phyloP scores from a whole-genome alignment of 1,140 invertebrate species.

The Chelonus insularis region DNA sequence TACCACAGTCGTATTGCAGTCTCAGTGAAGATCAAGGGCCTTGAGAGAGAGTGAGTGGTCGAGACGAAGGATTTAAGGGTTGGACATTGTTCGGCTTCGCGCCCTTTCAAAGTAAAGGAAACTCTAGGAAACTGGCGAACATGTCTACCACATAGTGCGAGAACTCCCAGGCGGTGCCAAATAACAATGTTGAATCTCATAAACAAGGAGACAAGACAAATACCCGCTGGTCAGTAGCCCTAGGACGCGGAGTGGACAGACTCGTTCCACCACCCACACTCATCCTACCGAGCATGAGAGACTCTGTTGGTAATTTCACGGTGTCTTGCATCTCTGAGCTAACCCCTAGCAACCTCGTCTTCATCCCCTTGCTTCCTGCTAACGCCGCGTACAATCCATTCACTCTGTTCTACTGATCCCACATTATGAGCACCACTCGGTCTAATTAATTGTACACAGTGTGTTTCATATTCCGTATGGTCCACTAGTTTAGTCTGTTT shows the following conservation, averaged over 20 bases:
- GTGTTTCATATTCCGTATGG: background rate
- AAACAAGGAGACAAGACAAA: slow-evolving; percentile 64
- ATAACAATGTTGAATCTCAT: slow-evolving; percentile 63
- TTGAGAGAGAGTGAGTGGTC: too few relatives aligned
- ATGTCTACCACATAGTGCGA: slow-evolving; percentile 29
- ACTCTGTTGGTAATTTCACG: slow-evolving; percentile 62
- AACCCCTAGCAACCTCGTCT: slow-evolving; percentile 34
- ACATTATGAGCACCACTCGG: slow-evolving; percentile 36
- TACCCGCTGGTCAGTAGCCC: slow-evolving; percentile 53
- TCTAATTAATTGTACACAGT: slow-evolving; percentile 20
- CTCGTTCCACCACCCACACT: slow-evolving; percentile 53
- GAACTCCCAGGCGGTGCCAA: slow-evolving; percentile 60
- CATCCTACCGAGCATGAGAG: slow-evolving; percentile 54
- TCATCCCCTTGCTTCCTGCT: slow-evolving; percentile 17
- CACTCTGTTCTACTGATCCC: slow-evolving; percentile 29
- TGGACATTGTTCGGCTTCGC: slow-evolving; percentile 34
- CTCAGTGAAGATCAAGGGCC: too few relatives aligned
- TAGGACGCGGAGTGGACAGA: slow-evolving; percentile 57
- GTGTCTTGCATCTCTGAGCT: slow-evolving; percentile 62
- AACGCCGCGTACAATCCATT: slow-evolving; percentile 33
- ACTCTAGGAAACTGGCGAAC: slow-evolving; percentile 54
- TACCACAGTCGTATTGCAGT: too few relatives aligned
- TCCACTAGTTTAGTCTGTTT: background rate
- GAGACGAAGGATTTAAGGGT: background rate
- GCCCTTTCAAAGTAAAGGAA: slow-evolving; percentile 57